Conservation (phyloP, 2,888 invertebrate genomes). For the Catocala fraxini region DNA sequence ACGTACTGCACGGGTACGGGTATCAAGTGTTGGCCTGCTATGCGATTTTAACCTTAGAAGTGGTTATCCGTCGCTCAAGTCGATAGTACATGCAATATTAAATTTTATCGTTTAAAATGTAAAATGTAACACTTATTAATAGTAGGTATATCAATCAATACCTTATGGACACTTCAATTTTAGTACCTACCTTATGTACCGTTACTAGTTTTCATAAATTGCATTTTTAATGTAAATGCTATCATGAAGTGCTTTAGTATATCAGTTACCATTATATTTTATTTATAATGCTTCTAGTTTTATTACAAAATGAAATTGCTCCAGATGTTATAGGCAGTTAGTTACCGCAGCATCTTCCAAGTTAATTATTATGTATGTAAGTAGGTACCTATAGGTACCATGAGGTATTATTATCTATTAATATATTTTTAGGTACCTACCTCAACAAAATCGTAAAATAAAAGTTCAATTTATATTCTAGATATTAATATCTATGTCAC, state of each 20-base stretch:
- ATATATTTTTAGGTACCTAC: background rate
- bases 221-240: background rate
- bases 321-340: background rate
- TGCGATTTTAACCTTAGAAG: too few relatives aligned
- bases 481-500: slow-evolving; percentile 27
- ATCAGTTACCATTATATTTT: slow-evolving; percentile 3
- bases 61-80: too few relatives aligned
- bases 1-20: too few relatives aligned
- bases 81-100: too few relatives aligned
- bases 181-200: slow-evolving; percentile 5
- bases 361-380: background rate
- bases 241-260: background rate
- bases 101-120: too few relatives aligned
- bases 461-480: slow-evolving; percentile 17
- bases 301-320: background rate
- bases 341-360: background rate
- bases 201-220: slow-evolving; percentile 4
- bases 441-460: slow-evolving; percentile 16
- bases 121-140: too few relatives aligned
- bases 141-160: background rate
- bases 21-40: too few relatives aligned
- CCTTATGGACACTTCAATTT: background rate
- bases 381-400: background rate
- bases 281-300: slow-evolving; percentile 1
- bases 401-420: slow-evolving; percentile 36